Evolutionary conservation across 2,113 vertebrate species (phyloP), one percentile per base, ranked within the genome.

Genomic region (Trematocara stigmaticum): DNA sequence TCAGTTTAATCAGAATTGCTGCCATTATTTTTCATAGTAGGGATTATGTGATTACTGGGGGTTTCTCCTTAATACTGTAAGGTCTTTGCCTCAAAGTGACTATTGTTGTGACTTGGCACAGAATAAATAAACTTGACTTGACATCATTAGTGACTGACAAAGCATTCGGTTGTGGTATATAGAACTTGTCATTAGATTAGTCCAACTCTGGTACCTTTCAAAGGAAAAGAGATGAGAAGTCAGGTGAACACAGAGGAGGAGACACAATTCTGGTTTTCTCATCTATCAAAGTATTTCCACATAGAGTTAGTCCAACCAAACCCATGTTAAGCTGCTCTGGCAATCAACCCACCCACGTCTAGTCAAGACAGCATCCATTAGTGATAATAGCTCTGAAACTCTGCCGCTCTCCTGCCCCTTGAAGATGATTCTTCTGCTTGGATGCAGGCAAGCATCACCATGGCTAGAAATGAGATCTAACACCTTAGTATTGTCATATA

Each of bases 381-480:
- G 76, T 78, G 87, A 90, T 92, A 91, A 93, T 85, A 89, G 64
- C 79, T 88, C 87, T 85, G 89, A 91, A 88, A 69, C 52, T 83
- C 76, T 81, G 47, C 4, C 1, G 6, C 76, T 86, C 64, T 88
- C 59, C 40, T 47, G 74, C 45, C 40, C 82, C 53, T 82, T 83
- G 82, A 84, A 90, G 83, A 83, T 86, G 81, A 89, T 56, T 92
- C 83, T 81, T 85, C 66, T 69, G 83, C 86, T 92, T 85, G 88
- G 88, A 89, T 49, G 42, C 82, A 78, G 79, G 84, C 82, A 78
- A 93, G 90, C 86, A 71, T 95, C 91, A 92, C 85, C 16, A 53
- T 12, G 56, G 84, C 91, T 93, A 94, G 92, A 95, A 96, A 96
- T 96, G 74, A 95, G 92, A 95, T 95, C 82, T 94, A 94, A 95